Base-by-base conservation (phyloP, 2,888 invertebrate genomes). In the Heliconius ethilla region DNA sequence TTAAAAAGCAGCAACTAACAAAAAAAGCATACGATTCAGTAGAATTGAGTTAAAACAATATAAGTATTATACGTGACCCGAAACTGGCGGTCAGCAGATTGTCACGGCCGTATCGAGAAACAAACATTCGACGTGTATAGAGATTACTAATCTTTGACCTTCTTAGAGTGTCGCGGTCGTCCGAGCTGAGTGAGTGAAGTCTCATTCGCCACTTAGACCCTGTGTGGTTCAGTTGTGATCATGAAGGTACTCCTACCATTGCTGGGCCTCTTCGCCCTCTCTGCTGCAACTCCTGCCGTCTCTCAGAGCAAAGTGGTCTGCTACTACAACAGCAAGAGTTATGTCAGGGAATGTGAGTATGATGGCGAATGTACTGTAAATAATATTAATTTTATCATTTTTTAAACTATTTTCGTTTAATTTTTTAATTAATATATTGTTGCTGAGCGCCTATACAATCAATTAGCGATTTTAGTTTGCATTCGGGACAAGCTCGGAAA, bases 241-340 rank as follows among this genome's bases (percentile, higher is more conserved):
- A 93, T 92, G 93, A 90, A 89, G 86, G 82, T 86, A 76, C 83
- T 92, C 40, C 59, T 90, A 70, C 85, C 87, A 75, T 82, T 92
- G 79, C 88, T 89, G 81, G 91, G 89, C 77, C 83, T 91, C 7
- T 80, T 91, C 82, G 84, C 83, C 45, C 45, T 84, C 40, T 91
- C 91, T 82, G 84, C 89, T n/a, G 88, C 91, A 59, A 86, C 87
- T 79, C 90, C 92, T 45, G 88, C 91, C 10, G 85, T 88, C 45
- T 88, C 93, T 40, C 94, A 94, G 78, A 90, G 90, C 85, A 97
- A 96, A 91, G 95, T 97, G 72, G 92, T 97, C 85, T 97, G 97
- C 88, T 97, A 96, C 89, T 97, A 96, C 91, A 96, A 97, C 89
- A 96, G 96, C 89, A 96, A 95, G 87, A 96, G 97, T 82, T 95